phyloP scores from a whole-genome alignment of 2,113 vertebrate species.

The Thamnaconus septentrionalis region DNA sequence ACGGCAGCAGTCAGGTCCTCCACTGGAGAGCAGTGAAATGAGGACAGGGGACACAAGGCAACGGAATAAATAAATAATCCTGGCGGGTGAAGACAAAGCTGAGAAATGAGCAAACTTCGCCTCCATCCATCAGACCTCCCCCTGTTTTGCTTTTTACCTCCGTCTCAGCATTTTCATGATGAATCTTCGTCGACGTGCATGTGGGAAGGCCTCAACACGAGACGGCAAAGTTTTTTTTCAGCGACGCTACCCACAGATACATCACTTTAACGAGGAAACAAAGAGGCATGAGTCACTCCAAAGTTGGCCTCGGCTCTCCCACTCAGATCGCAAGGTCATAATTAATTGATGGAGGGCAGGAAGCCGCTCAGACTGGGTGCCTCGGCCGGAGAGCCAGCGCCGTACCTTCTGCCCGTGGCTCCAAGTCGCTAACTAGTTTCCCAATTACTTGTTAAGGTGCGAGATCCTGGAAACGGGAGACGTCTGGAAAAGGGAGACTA shows the following conservation, averaged over 20 bases:
- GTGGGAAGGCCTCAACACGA: background rate
- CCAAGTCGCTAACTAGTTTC: slow-evolving; percentile 40
- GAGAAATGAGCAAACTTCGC: no score
- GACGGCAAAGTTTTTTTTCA: background rate
- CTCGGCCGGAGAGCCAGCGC: slow-evolving; percentile 13
- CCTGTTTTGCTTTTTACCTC: no score
- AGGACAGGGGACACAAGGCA: no score
- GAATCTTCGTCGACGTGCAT: background rate
- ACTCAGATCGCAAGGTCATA: slow-evolving; percentile 44
- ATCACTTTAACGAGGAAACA: slow-evolving; percentile 30
- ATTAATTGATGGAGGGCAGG: slow-evolving; percentile 58
- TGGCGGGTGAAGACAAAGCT: no score
- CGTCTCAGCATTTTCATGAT: background rate
- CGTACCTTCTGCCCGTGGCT: slow-evolving; percentile 8
- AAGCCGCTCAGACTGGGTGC: slow-evolving; percentile 36
- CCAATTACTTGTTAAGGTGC: slow-evolving; percentile 58
- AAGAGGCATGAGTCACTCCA: slow-evolving; percentile 27
- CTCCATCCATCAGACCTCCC: no score
- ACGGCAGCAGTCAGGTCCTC: no score
- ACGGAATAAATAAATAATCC: no score
- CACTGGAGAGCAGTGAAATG: no score
- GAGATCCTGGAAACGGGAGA: slow-evolving; percentile 22
- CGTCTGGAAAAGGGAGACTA: slow-evolving; percentile 22
- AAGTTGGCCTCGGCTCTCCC: slow-evolving; percentile 39
- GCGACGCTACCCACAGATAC: slow-evolving; percentile 6